Percentiles rank a stretch among this genome's conserved stretches.
Evolutionary conservation across 2,113 vertebrate species (phyloP).

Genomic region (Tamias sibiricus): DNA sequence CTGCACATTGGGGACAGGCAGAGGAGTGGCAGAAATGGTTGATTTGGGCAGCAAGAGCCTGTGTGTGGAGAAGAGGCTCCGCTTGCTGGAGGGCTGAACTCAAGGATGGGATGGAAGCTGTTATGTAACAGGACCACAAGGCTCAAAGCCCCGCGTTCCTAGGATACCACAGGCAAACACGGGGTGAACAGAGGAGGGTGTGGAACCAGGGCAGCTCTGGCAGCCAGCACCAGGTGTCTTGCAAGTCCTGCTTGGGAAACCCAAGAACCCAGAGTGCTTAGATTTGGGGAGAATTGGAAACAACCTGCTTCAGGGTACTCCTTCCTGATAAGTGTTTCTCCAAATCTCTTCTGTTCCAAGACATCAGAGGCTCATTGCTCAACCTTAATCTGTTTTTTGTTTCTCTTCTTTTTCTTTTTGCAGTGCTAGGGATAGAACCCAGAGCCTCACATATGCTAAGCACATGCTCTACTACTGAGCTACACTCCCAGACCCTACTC

Average conservation of each 20-base stretch:
- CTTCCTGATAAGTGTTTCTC: not conserved
- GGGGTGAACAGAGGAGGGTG: not conserved
- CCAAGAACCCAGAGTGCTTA: not conserved
- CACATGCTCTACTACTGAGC: not conserved
- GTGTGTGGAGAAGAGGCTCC: not conserved
- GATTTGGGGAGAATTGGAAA: not conserved
- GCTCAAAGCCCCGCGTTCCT: slow-evolving; percentile 65
- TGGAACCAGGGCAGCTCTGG: not conserved
- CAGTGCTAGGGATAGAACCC: not conserved
- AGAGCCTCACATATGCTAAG: not conserved
- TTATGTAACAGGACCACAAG: slow-evolving; percentile 80
- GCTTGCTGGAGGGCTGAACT: slow-evolving; percentile 51
- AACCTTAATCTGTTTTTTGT: not conserved
- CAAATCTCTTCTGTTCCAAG: not conserved
- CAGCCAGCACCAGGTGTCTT: slow-evolving; percentile 17
- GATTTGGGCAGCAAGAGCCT: not conserved
- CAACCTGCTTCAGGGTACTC: not conserved
- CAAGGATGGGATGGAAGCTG: slow-evolving; percentile 44
- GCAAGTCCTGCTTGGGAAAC: not conserved
- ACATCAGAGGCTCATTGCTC: not conserved
- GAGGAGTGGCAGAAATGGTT: not conserved
- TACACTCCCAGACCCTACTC: not conserved
- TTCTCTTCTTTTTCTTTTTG: not conserved
- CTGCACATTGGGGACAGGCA: not conserved
- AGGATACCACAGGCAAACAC: slow-evolving; percentile 76